These are phyloP conservation scores for Conus ventricosus DNA, from an alignment of 1,140 invertebrate genomes.

Conservation along the genomic window DNA sequence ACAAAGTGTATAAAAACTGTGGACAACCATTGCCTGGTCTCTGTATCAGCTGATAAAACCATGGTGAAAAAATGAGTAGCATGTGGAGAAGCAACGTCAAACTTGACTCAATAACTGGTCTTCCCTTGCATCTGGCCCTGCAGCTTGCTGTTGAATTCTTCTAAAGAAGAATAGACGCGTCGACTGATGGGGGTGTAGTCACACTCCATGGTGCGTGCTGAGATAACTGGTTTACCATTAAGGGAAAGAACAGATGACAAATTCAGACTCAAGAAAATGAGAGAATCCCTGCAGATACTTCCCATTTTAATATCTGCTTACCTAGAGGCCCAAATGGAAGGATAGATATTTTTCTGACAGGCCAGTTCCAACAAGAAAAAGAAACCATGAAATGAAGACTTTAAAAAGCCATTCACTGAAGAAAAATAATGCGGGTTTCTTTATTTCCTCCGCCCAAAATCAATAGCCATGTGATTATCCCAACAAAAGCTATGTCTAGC, in stretches of 20 bases:
- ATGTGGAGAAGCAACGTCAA: background rate
- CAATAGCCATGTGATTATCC: no score
- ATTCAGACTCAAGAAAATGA: background rate
- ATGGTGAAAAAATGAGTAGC: background rate
- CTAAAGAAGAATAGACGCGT: conserved; percentile 70
- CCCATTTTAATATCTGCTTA: conserved; percentile 2
- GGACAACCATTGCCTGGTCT: no score
- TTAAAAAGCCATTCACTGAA: no score
- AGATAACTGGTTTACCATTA: conserved; percentile 74
- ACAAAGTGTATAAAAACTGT: no score
- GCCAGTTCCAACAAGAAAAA: no score
- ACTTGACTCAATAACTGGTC: conserved; percentile 35
- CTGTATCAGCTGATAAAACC: no score
- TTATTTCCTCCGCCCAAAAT: no score
- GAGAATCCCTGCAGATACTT: background rate
- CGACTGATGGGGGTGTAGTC: conserved; percentile 80
- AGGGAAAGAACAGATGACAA: conserved; percentile 33
- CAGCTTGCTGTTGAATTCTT: conserved; percentile 70
- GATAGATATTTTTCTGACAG: background rate
- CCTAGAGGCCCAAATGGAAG: background rate
- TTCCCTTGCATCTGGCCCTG: conserved; percentile 67
- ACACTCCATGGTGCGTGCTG: conserved; percentile 80
- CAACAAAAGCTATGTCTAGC: no score
- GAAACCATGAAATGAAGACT: no score
- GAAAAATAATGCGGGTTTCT: no score